Conservation (phyloP, 35 echinoderm and acorn worm genomes). For the Acanthaster planci region DNA sequence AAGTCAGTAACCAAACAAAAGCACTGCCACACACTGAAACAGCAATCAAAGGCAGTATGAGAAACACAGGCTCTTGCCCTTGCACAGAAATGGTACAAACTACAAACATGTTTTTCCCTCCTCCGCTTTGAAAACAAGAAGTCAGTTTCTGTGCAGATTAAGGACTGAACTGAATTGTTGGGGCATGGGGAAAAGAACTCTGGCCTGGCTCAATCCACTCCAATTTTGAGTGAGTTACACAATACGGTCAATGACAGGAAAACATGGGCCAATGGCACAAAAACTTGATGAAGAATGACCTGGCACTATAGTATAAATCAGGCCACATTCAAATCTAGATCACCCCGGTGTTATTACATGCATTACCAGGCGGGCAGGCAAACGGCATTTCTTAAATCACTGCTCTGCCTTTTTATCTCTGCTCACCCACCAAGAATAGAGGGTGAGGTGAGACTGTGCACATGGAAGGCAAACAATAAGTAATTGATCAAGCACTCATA, state of each 20-base stretch:
- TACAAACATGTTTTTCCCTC: too few species aligned
- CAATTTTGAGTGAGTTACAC: not conserved
- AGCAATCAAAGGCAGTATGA: too few species aligned
- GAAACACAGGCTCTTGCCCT: too few species aligned
- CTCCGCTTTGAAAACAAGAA: too few species aligned
- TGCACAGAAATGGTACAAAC: too few species aligned
- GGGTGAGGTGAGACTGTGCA: not conserved
- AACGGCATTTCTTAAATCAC: too few species aligned
- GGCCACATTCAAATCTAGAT: not conserved
- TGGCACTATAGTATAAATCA: not conserved
- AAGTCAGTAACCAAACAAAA: too few species aligned
- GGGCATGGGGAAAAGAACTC: not conserved
- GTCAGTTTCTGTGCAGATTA: too few species aligned
- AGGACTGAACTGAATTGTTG: too few species aligned
- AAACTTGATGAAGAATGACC: not conserved
- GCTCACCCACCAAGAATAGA: not conserved
- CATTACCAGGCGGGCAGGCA: not conserved
- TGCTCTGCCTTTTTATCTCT: too few species aligned
- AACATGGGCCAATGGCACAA: not conserved
- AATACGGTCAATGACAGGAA: conserved; percentile 6
- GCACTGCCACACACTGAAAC: too few species aligned
- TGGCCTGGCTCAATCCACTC: not conserved
- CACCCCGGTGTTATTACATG: conserved; percentile 20
- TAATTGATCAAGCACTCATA: not conserved
- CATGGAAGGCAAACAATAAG: conserved; percentile 5